Conservation (phyloP, 1,140 invertebrate genomes). For the Rhagoletis pomonella region DNA sequence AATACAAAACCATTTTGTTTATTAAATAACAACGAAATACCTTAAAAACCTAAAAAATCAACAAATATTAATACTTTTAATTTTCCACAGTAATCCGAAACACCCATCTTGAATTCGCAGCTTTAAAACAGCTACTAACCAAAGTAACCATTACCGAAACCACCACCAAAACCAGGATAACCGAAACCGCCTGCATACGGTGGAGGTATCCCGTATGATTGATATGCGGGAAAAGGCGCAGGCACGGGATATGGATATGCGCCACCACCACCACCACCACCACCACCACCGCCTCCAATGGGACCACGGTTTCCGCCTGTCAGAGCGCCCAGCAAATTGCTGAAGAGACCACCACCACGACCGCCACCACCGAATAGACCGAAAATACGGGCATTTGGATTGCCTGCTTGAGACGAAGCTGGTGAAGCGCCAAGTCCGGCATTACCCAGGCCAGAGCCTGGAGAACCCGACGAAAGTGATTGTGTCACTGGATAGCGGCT, state of each 20-base stretch:
- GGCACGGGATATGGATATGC: slow-evolving; percentile 29
- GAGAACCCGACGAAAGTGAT: not conserved
- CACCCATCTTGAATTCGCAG: not conserved
- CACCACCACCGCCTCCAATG: not conserved
- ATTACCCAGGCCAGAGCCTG: not conserved
- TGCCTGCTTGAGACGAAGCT: not conserved
- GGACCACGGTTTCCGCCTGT: slow-evolving; percentile 8
- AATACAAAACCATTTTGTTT: slow-evolving; percentile 18
- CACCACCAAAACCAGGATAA: slow-evolving; percentile 10
- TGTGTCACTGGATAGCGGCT: not conserved
- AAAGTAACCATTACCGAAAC: slow-evolving; percentile 12
- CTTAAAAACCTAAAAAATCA: not conserved
- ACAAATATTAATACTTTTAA: slow-evolving; percentile 39
- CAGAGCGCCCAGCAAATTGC: slow-evolving; percentile 30
- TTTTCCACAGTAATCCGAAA: not conserved
- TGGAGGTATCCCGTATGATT: not conserved
- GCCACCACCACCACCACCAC: not conserved
- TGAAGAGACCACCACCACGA: not conserved
- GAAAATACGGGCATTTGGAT: slow-evolving; percentile 1
- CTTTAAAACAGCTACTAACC: not conserved
- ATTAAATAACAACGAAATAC: not conserved
- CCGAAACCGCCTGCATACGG: slow-evolving; percentile 3
- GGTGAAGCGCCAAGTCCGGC: not conserved
- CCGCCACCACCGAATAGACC: slow-evolving; percentile 28
- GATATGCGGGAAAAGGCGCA: not conserved